phyloP scores from a whole-genome alignment of 1,140 invertebrate species.

The Sitophilus oryzae region DNA sequence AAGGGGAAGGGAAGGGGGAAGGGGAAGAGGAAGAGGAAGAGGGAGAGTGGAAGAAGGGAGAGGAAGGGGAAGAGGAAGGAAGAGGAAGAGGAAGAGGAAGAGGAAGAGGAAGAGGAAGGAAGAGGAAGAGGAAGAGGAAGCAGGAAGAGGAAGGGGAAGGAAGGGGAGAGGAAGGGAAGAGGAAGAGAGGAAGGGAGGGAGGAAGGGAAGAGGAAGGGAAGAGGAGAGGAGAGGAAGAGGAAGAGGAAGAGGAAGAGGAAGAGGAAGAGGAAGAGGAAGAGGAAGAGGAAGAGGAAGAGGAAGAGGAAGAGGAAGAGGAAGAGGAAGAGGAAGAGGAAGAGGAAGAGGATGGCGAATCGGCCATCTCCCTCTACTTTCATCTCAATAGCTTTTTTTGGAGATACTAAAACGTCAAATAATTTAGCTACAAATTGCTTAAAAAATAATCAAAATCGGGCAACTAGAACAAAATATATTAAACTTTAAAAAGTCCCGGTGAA shows the following conservation, averaged over 20 bases:
- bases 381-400: too few species aligned
- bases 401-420: too few species aligned
- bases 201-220: not conserved
- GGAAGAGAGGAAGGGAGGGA: not conserved
- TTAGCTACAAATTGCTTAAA: too few species aligned
- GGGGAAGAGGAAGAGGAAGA: too few species aligned
- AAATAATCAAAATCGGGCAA: too few species aligned
- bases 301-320: not conserved
- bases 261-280: not conserved
- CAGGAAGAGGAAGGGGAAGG: not conserved
- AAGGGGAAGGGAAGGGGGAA: too few species aligned
- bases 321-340: not conserved
- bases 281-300: not conserved
- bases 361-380: too few species aligned
- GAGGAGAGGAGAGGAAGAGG: not conserved
- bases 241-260: not conserved
- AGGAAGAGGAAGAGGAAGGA: not conserved
- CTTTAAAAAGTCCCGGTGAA: too few species aligned
- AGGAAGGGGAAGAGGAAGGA: not conserved
- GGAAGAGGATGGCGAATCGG: too few species aligned
- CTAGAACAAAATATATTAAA: too few species aligned
- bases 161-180: not conserved
- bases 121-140: not conserved
- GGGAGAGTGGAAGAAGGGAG: too few species aligned
- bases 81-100: not conserved